Conservation (phyloP, 2,797 vertebrate species). For the Microctenopoma steveboyesi region DNA sequence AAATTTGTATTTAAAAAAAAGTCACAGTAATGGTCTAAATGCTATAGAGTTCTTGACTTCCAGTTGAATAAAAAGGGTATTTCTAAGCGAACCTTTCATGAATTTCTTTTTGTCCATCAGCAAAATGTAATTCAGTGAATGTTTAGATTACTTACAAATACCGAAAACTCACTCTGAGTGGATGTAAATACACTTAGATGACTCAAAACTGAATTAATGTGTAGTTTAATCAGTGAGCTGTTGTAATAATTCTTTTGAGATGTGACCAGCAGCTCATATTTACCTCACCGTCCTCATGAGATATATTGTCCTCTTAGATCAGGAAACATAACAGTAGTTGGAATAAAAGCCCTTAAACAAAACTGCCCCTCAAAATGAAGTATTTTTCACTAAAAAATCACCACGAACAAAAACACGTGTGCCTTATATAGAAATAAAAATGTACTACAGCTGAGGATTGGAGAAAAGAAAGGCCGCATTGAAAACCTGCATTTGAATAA, state of each 20-base stretch:
- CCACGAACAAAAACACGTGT: neutral
- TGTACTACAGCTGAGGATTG: neutral
- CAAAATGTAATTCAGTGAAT: too few relatives aligned
- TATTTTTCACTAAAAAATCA: constrained; percentile 2
- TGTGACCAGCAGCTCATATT: neutral
- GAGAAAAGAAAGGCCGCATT: neutral
- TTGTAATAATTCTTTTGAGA: neutral
- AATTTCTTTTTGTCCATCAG: too few relatives aligned
- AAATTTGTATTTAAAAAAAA: neutral
- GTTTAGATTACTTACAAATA: too few relatives aligned
- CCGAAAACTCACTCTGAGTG: too few relatives aligned
- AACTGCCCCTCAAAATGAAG: neutral
- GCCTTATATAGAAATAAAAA: constrained; percentile 3
- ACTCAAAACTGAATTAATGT: neutral
- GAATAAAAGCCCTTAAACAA: constrained; percentile 7
- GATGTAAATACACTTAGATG: too few relatives aligned
- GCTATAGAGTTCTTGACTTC: too few relatives aligned
- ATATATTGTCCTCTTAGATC: neutral
- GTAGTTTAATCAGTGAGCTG: neutral
- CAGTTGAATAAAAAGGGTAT: too few relatives aligned
- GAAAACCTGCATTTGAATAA: constrained; percentile 23
- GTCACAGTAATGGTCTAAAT: too few relatives aligned
- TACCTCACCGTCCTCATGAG: neutral
- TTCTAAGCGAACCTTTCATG: too few relatives aligned
- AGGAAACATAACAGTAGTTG: neutral